These are phyloP conservation scores for Bombylius discolor DNA, from an alignment of 2,888 invertebrate genomes.

Conservation along the genomic window DNA sequence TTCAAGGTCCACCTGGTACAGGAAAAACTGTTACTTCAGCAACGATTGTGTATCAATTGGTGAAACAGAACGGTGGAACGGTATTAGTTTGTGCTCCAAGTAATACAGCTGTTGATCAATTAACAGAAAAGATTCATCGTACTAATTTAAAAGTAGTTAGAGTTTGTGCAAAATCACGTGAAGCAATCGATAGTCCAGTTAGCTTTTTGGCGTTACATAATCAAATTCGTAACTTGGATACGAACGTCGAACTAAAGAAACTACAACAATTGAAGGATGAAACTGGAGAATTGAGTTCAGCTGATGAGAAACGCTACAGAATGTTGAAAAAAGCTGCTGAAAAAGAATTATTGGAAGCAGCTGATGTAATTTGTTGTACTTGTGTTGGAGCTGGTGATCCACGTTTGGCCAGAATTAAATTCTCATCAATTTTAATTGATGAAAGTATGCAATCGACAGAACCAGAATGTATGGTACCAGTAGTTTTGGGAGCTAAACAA, in stretches of 20 bases:
- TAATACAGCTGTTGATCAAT: slow-evolving; percentile 97
- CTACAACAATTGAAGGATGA: slow-evolving; percentile 95
- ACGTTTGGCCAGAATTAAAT: slow-evolving; percentile 80
- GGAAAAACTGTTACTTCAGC: slow-evolving; percentile 99
- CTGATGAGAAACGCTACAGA: slow-evolving; percentile 89
- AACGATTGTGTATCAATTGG: slow-evolving; percentile 95
- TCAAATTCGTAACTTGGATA: slow-evolving; percentile 90
- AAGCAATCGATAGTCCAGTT: slow-evolving; percentile 95
- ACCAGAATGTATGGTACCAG: slow-evolving; percentile 98
- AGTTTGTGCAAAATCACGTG: slow-evolving; percentile 93
- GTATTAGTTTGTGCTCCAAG: slow-evolving; percentile 98
- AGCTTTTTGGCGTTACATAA: slow-evolving; percentile 94
- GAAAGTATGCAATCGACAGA: slow-evolving; percentile 96
- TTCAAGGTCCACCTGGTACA: slow-evolving; percentile 89
- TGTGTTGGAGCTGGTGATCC: slow-evolving; percentile 98
- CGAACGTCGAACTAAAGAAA: slow-evolving; percentile 85
- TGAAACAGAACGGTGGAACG: slow-evolving; percentile 84
- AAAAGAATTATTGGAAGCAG: slow-evolving; percentile 79
- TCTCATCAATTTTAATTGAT: slow-evolving; percentile 92
- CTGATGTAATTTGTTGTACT: slow-evolving; percentile 98
- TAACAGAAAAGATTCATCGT: slow-evolving; percentile 96
- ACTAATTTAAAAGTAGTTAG: slow-evolving; percentile 90
- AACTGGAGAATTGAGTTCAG: slow-evolving; percentile 90
- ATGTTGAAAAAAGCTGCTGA: slow-evolving; percentile 84
- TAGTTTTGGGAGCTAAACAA: slow-evolving; percentile 93